Percentiles rank a stretch among this genome's conserved stretches.
Conservation (phyloP, 2,797 vertebrate species). For the Geotrypetes seraphini region DNA sequence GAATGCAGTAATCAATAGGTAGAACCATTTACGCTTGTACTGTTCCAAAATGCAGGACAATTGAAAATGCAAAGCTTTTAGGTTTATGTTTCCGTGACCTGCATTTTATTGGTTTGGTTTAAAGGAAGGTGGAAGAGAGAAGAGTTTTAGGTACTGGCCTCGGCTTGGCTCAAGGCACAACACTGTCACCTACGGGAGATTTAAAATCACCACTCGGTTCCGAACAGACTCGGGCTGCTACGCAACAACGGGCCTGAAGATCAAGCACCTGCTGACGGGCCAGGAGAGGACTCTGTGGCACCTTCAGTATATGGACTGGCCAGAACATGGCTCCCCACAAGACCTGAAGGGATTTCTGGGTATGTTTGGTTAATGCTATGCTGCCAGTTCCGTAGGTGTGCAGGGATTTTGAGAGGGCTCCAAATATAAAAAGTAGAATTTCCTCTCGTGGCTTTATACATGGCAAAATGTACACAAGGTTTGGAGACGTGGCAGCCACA, state of each 20-base stretch:
- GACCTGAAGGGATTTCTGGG: conserved; percentile 92
- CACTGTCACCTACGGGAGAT: conserved; percentile 87
- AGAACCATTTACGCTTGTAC: too few species aligned
- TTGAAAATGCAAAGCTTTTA: too few species aligned
- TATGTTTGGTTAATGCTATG: conserved; percentile 56
- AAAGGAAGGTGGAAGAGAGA: conserved; percentile 87
- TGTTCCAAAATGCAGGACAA: too few species aligned
- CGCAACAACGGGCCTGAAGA: conserved; percentile 90
- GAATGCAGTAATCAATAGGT: too few species aligned
- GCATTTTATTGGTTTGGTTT: conserved; percentile 15
- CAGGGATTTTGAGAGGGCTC: too few species aligned
- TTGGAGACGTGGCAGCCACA: too few species aligned
- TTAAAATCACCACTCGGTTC: conserved; percentile 95
- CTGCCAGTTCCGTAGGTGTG: too few species aligned
- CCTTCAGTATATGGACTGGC: conserved; percentile 97
- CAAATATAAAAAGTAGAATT: too few species aligned
- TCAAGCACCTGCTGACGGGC: conserved; percentile 87
- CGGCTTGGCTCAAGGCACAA: conserved; percentile 91
- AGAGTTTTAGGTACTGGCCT: conserved; percentile 95
- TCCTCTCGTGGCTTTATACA: too few species aligned
- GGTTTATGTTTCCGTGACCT: too few species aligned
- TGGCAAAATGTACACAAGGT: too few species aligned
- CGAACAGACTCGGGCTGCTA: conserved; percentile 96
- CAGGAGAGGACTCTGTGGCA: conserved; percentile 96
- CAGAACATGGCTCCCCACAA: conserved; percentile 91